phyloP scores from a whole-genome alignment of 2,888 invertebrate genomes.

The Eremobia ochroleuca region DNA sequence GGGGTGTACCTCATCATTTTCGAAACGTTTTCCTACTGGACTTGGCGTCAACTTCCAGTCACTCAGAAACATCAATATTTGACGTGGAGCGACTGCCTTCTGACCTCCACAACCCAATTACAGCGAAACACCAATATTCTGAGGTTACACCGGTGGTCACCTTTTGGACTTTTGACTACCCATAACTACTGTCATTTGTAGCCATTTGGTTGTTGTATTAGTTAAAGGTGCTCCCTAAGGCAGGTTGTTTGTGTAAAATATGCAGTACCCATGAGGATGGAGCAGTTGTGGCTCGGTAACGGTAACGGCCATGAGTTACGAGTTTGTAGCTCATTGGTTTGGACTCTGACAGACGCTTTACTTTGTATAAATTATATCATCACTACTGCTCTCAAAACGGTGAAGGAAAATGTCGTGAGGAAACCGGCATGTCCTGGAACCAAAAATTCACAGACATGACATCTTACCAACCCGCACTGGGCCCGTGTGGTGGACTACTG shows the following conservation, averaged over 20 bases:
- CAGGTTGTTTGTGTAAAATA: neutral
- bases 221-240: neutral
- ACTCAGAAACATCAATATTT: constrained; percentile 12
- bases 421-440: too few species aligned
- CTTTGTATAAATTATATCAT: too few species aligned
- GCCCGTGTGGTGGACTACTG: too few species aligned
- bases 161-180: neutral
- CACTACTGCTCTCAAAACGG: too few species aligned
- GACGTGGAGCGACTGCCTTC: neutral
- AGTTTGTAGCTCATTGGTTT: too few species aligned
- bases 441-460: too few species aligned
- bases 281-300: too few species aligned
- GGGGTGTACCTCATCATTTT: neutral
- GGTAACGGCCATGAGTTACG: too few species aligned
- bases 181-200: neutral
- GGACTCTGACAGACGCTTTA: too few species aligned
- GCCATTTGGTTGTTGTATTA: fast-evolving
- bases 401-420: too few species aligned
- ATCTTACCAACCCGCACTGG: too few species aligned
- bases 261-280: too few species aligned
- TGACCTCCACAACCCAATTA: constrained; percentile 2
- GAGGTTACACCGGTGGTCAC: neutral
- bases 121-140: neutral
- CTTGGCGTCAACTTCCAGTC: neutral
- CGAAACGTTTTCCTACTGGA: neutral